A percentile compares a stretch with the other conserved stretches of the same genome.
These are phyloP conservation scores for Pandemis heparana DNA, from an alignment of 2,888 invertebrate genomes.

Conservation along the genomic window DNA sequence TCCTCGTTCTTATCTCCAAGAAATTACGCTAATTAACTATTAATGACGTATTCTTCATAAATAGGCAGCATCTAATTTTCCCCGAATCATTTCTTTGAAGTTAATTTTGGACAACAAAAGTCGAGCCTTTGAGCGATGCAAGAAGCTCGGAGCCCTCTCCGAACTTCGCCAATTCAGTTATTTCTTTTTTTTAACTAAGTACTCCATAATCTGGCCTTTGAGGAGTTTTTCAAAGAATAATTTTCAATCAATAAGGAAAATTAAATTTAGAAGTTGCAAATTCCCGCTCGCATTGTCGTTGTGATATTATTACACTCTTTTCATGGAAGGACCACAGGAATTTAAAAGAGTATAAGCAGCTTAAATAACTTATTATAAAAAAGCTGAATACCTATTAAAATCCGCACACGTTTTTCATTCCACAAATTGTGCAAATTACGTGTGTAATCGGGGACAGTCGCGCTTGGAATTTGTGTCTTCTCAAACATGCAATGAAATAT, in stretches of 20 bases:
- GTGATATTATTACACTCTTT: not conserved
- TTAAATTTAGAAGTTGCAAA: not conserved
- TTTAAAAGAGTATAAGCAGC: not conserved
- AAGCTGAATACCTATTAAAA: not conserved
- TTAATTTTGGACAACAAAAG: constrained; percentile 21
- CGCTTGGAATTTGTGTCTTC: not conserved
- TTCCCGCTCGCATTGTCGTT: not conserved
- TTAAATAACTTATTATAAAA: not conserved
- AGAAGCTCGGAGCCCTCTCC: not conserved
- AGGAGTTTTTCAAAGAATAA: constrained; percentile 11
- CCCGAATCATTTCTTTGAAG: constrained; percentile 15
- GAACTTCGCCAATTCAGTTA: constrained; percentile 13
- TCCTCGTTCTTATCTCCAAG: not conserved
- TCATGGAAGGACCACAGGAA: not conserved
- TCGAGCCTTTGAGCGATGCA: constrained; percentile 7
- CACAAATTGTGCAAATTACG: constrained; percentile 1
- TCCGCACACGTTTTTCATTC: constrained; percentile 3
- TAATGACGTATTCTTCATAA: not conserved
- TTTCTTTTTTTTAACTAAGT: constrained; percentile 11
- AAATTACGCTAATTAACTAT: not conserved
- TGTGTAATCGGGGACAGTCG: not conserved
- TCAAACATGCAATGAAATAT: too few relatives aligned
- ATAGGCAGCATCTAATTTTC: constrained; percentile 3
- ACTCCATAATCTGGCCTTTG: constrained; percentile 25
- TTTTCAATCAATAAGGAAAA: constrained; percentile 10